Conservation (phyloP, 2,888 invertebrate genomes). For the Pachydiplax longipennis region DNA sequence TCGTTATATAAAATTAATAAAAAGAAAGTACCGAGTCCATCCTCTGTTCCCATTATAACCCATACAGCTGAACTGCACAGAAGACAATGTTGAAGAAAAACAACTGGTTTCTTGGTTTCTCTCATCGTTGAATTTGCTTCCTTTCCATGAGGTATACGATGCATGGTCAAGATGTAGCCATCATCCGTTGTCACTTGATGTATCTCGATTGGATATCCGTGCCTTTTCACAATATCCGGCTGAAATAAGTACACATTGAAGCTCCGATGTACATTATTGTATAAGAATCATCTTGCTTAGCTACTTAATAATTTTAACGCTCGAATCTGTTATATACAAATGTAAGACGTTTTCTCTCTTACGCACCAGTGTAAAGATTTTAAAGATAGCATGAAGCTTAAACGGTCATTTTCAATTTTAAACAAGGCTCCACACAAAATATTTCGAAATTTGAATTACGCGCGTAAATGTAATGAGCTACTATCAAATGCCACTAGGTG, state of each 20-base stretch:
- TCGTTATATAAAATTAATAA: too few species aligned
- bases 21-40: conserved; percentile 66
- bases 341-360: too few species aligned
- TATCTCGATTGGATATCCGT: neutral
- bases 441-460: too few species aligned
- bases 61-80: conserved; percentile 77
- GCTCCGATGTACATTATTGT: neutral
- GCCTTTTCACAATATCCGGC: neutral
- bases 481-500: too few species aligned
- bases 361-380: too few species aligned
- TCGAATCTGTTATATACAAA: too few species aligned
- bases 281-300: too few species aligned
- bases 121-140: conserved; percentile 59
- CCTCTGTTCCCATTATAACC: conserved; percentile 74
- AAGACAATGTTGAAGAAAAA: conserved; percentile 75
- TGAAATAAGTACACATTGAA: neutral
- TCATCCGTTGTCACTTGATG: conserved; percentile 25
- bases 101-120: conserved; percentile 64
- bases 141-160: neutral
- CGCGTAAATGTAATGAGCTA: too few species aligned
- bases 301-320: too few species aligned
- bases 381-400: too few species aligned
- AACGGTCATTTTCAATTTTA: too few species aligned
- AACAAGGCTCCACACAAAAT: too few species aligned
- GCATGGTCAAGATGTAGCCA: conserved; percentile 12